Base-by-base conservation (phyloP, 30 jellyfish, hydroid and myxozoan genomes). In the Turritopsis dohrnii region DNA sequence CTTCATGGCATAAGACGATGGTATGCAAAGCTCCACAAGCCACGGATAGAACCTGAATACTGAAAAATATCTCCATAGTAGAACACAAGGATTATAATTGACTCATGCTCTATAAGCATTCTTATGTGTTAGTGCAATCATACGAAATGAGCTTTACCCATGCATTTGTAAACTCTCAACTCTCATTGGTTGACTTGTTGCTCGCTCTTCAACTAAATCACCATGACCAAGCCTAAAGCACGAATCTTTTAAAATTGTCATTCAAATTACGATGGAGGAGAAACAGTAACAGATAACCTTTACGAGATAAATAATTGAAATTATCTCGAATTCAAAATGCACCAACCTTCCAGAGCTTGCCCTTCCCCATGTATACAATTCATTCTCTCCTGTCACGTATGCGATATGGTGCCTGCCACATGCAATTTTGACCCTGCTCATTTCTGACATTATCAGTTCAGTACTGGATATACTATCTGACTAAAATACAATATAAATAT, bases 11-110 rank as follows among this genome's bases (percentile, higher is more conserved):
- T 4, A 92, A 83, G 0, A 94, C 97, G 0, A 92, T 66, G 1
- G 97, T 92, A 53, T 92, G 97, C 9, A 90, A 90, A 1, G 96
- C 96, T 21, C 97, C 97, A 75, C 97, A 92, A 8, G 97, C 86
- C 3, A 92, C 93, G 19, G 96, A 87, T 18, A 92, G 52, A 20
- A 92, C 97, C 66, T 84, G 96, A 52, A 92, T 84, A 26, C 97
- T 92, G 54, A 20, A 22, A 30, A 66, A 29, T 27, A 24, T n/a
- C 25, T 1, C 17, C 18, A n/a, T 18, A 60, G 20, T 18, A 60
- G 18, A 60, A 60, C 18, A 60, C n/a, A 18, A 18, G 73, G 20
- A 18, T 60, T 60, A 18, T 60, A n/a, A 18, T n/a, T 60, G 20
- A 60, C 18, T 60, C 18, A 60, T 60, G 73, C 73, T 60, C 60